These are phyloP conservation scores for Tonatia bakeri DNA, from an alignment of 2,113 vertebrate species.

Conservation along the genomic window DNA sequence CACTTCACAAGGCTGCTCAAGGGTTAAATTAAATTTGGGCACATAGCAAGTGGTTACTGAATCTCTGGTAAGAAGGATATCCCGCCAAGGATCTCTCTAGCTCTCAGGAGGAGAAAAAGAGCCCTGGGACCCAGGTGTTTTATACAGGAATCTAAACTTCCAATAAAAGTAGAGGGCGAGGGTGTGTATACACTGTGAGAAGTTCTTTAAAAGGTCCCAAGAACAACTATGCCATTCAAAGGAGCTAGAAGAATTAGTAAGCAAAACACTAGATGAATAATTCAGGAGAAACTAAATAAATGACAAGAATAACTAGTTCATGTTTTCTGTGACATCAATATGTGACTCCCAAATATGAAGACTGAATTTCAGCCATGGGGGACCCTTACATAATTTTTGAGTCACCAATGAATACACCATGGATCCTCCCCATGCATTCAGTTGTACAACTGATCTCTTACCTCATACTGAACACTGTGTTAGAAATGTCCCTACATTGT, in stretches of 20 bases:
- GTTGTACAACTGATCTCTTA: background rate
- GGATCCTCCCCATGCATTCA: background rate
- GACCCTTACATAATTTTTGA: background rate
- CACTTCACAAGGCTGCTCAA: background rate
- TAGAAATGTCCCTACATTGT: background rate
- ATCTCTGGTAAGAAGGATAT: background rate
- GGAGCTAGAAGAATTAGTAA: background rate
- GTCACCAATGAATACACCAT: background rate
- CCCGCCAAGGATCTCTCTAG: background rate
- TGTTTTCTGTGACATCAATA: background rate
- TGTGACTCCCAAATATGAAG: background rate
- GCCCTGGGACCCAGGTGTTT: background rate
- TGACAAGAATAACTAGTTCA: background rate
- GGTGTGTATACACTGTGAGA: background rate
- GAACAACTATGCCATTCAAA: background rate
- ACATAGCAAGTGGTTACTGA: background rate
- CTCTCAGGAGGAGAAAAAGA: background rate
- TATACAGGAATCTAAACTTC: background rate
- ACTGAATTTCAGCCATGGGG: background rate
- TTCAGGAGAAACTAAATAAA: conserved; percentile 4
- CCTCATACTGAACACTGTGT: background rate
- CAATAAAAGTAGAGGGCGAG: background rate
- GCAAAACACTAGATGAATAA: background rate
- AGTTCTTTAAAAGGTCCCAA: background rate
- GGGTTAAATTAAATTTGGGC: background rate